Percentiles rank a stretch among this genome's conserved stretches.
These are phyloP conservation scores for Sphaerolaimus hirsutus DNA, from an alignment of 2,888 invertebrate genomes.

Conservation along the genomic window DNA sequence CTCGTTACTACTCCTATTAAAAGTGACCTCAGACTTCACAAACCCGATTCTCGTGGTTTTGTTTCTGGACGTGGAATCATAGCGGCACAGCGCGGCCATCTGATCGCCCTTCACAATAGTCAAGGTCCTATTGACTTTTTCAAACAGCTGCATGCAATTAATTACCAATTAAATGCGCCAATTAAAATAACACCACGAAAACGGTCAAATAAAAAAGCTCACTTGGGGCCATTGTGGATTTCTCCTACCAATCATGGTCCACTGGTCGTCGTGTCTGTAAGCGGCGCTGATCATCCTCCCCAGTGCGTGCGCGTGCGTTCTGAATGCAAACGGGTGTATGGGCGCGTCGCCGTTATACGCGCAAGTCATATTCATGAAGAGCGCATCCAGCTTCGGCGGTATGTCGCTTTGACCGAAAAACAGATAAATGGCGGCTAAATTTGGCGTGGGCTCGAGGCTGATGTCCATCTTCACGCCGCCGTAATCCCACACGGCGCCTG, in stretches of 20 bases:
- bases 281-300: constrained; percentile 28
- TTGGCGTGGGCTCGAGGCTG: constrained; percentile 11
- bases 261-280: constrained; percentile 22
- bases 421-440: constrained; percentile 28
- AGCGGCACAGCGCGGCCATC: constrained; percentile 35
- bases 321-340: constrained; percentile 34
- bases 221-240: constrained; percentile 40
- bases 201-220: not conserved
- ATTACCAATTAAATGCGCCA: not conserved
- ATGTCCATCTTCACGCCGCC: constrained; percentile 28
- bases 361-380: constrained; percentile 33
- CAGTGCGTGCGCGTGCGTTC: constrained; percentile 36
- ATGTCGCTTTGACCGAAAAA: constrained; percentile 24
- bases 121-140: constrained; percentile 28
- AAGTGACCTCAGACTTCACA: constrained; percentile 9
- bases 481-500: constrained; percentile 26
- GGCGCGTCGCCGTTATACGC: constrained; percentile 22
- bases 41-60: constrained; percentile 31
- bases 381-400: constrained; percentile 24
- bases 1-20: too few relatives aligned
- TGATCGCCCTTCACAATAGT: constrained; percentile 31
- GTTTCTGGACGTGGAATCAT: constrained; percentile 29
- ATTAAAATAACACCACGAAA: not conserved
- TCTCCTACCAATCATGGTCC: constrained; percentile 31
- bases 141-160: constrained; percentile 30